Evolutionary conservation across 2,797 vertebrate genomes (phyloP), one percentile per base, ranked within the genome.

Genomic region (Aulostomus chinensis): DNA sequence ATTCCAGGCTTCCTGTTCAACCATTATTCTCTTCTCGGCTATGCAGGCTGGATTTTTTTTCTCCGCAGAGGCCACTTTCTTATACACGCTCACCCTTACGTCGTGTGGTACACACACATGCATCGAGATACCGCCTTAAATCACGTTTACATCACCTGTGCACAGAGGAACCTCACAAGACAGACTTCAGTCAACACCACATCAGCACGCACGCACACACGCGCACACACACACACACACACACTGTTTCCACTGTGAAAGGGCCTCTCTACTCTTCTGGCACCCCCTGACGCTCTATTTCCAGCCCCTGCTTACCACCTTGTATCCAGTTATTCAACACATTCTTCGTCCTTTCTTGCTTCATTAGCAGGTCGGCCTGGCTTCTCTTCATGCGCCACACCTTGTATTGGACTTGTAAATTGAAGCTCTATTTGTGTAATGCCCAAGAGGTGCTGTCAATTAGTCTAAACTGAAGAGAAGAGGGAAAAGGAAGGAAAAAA

Each of bases 381-480:
- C 65, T 57, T 30, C 53, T 55, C 35, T 52, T 78, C 56, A 66
- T 17, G 17, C 68, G 43, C 43, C 1, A 24, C 60, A 71, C 65
- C 68, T 52, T 58, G 51, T 69, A 83, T 88, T 86, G 86, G 86
- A 85, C 84, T 88, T 87, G 77, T 86, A 88, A 86, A 89, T 87
- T 68, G 60, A 52, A 40, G 47, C 75, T 78, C 77, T 83, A 84
- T 88, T 85, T 87, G 70, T 86, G 80, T 84, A 73, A 71, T 85
- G 81, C 80, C 83, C 70, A 76, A 71, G 70, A 84, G 80, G 61
- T 60, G 64, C 76, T 83, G 78, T 86, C 81, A 86, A 84, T 87
- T 82, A 78, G 73, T 63, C 59, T 66, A 73, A 87, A 85, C 61
- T 49, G 1, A 18, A 41, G 13, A 16, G 7, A 34, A 42, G 13